A percentile compares a stretch with the other conserved stretches of the same genome.
Evolutionary conservation across 2,888 invertebrate species (phyloP).

Genomic region (Mayetiola destructor): DNA sequence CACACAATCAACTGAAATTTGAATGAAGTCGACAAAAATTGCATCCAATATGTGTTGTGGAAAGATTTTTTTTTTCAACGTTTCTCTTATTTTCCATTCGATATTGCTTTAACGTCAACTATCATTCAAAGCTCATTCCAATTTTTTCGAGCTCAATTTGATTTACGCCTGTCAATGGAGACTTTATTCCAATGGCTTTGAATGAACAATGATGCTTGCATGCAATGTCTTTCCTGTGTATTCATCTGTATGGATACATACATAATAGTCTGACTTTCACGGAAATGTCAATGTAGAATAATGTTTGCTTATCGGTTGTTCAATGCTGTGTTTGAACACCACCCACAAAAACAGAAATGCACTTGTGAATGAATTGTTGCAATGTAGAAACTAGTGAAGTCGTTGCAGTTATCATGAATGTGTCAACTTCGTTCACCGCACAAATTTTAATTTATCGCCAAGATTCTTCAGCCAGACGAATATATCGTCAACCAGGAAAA

Average conservation of each 20-base stretch:
- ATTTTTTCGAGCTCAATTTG: background rate
- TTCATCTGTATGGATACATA: background rate
- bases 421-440: background rate
- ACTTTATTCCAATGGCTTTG: conserved; percentile 1
- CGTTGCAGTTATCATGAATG: background rate
- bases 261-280: background rate
- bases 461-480: too few relatives aligned
- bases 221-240: background rate
- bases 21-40: background rate
- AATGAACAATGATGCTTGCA: background rate
- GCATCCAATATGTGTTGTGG: background rate
- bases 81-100: too few relatives aligned
- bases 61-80: too few relatives aligned
- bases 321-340: background rate
- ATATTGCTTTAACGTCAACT: background rate
- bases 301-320: background rate
- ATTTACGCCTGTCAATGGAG: too few relatives aligned
- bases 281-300: background rate
- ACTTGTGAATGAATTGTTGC: too few relatives aligned
- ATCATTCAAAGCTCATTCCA: conserved; percentile 11
- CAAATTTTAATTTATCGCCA: too few relatives aligned
- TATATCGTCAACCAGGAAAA: too few relatives aligned
- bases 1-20: background rate
- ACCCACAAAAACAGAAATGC: background rate
- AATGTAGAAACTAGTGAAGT: conserved; percentile 5